Evolutionary conservation across 2,888 invertebrate genomes (phyloP).

Genomic region (Agrilus biguttatus): DNA sequence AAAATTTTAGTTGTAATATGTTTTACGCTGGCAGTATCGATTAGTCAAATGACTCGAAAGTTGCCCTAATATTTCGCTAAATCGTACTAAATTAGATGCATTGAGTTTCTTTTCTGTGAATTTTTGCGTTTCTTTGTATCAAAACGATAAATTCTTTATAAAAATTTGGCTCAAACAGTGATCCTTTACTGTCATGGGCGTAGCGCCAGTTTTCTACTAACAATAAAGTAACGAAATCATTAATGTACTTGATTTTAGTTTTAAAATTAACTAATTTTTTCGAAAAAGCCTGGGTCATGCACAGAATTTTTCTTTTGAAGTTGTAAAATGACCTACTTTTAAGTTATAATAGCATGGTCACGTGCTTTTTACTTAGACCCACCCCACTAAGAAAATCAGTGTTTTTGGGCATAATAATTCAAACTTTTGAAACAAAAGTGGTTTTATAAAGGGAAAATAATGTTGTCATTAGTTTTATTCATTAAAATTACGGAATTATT

Average conservation of each 20-base stretch:
- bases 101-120: neutral
- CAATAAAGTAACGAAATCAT: conserved; percentile 1
- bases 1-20: conserved; percentile 22
- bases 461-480: neutral
- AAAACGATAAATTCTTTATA: neutral
- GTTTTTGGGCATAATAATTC: neutral
- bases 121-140: neutral
- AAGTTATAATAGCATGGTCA: no score
- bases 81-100: neutral
- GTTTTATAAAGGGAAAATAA: conserved; percentile 1
- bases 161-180: conserved; percentile 8
- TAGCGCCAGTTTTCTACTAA: conserved; percentile 21
- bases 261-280: no score
- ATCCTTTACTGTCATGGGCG: conserved; percentile 17
- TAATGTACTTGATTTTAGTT: no score
- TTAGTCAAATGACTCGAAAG: conserved; percentile 14
- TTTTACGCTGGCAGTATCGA: conserved; percentile 20
- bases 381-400: neutral
- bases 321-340: no score
- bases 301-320: no score
- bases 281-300: no score
- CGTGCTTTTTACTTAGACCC: neutral
- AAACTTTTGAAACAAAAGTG: neutral
- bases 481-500: neutral
- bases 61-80: neutral